Percentiles rank a stretch among this genome's conserved stretches.
phyloP scores from a whole-genome alignment of 2,797 vertebrate species.

The Gallinago solitaria region DNA sequence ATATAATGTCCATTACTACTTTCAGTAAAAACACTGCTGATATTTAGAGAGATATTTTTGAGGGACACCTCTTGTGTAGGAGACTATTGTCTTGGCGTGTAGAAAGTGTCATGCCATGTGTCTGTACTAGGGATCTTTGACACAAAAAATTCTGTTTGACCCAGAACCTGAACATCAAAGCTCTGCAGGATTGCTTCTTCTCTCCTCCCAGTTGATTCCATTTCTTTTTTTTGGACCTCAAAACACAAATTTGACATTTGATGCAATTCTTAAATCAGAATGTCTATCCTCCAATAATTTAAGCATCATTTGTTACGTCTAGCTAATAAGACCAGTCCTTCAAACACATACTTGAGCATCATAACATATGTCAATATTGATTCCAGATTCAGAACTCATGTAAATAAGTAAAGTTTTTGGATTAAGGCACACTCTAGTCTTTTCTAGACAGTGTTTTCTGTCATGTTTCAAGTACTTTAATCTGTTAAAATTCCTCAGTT shows the following conservation, averaged over 20 bases:
- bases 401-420: background rate
- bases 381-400: background rate
- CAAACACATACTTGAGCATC: background rate
- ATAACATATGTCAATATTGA: background rate
- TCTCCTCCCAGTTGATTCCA: background rate
- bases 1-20: background rate
- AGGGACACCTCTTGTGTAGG: background rate
- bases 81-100: background rate
- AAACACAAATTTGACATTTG: background rate
- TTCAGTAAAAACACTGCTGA: background rate
- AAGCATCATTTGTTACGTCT: background rate
- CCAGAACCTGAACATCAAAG: background rate
- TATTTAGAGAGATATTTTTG: background rate
- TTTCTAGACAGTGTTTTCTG: background rate
- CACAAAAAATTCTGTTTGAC: background rate
- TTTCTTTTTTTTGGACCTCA: background rate
- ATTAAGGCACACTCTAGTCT: background rate
- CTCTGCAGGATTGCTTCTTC: background rate
- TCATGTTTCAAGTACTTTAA: background rate
- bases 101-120: background rate
- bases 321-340: background rate
- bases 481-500: background rate
- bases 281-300: background rate
- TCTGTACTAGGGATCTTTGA: background rate
- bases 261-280: background rate